Percentiles rank a stretch among this genome's conserved stretches.
Evolutionary conservation across 2,797 vertebrate genomes (phyloP).

Genomic region (Parotocinclus haroldoi): DNA sequence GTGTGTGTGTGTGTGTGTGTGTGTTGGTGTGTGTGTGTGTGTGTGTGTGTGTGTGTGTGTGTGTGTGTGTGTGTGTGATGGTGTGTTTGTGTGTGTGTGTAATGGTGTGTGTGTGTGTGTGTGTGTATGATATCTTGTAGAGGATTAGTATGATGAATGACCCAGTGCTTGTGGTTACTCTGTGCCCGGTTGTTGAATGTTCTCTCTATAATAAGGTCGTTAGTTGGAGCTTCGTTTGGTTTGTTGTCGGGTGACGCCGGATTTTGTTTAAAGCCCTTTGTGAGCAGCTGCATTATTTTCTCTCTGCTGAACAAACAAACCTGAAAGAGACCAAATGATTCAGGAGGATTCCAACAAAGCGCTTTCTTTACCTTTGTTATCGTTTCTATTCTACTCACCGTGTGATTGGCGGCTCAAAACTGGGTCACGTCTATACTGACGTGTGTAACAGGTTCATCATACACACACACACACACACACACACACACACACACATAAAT

Average conservation of each 20-base stretch:
- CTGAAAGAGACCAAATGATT: constrained; percentile 6
- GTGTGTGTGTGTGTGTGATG: background rate
- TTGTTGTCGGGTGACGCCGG: constrained; percentile 2
- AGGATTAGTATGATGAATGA: too few species aligned
- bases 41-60: background rate
- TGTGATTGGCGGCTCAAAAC: constrained; percentile 26
- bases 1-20: too few species aligned
- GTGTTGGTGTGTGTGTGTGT: too few species aligned
- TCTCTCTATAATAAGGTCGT: background rate
- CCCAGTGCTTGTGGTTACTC: too few species aligned
- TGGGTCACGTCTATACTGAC: constrained; percentile 18
- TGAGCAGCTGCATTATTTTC: background rate
- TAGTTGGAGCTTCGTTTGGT: background rate
- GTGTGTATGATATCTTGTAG: too few species aligned
- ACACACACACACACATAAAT: too few species aligned
- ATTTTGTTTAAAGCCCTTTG: constrained; percentile 9
- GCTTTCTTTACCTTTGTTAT: constrained; percentile 17
- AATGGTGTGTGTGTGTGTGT: too few species aligned
- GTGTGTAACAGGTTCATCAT: constrained; percentile 18
- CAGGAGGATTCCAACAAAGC: constrained; percentile 5
- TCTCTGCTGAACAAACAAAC: constrained; percentile 1
- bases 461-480: too few species aligned
- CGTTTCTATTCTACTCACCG: constrained; percentile 10
- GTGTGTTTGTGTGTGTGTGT: background rate
- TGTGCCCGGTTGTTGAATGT: too few species aligned